Percentiles rank a stretch among this genome's conserved stretches.
These are phyloP conservation scores for Acrocephalus arundinaceus DNA, from an alignment of 2,113 vertebrate species.

Conservation along the genomic window DNA sequence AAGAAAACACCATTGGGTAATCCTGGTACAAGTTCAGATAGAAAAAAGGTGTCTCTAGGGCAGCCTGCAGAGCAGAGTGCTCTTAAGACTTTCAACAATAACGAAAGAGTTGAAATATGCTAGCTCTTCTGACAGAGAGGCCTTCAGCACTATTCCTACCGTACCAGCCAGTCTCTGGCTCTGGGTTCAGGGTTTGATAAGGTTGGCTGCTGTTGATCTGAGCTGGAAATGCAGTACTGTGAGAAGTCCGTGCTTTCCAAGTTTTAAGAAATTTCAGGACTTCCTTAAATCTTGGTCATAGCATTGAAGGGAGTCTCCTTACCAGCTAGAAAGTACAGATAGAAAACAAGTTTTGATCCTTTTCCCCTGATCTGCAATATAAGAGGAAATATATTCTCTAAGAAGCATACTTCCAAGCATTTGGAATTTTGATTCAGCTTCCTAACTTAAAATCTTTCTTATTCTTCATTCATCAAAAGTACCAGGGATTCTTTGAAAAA, in stretches of 20 bases:
- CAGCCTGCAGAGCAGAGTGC: background rate
- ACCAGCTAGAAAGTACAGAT: background rate
- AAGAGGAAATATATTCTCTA: background rate
- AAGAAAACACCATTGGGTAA: background rate
- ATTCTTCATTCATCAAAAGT: background rate
- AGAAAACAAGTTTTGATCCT: background rate
- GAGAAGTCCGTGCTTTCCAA: background rate
- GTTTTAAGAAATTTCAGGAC: background rate
- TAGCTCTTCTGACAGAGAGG: background rate
- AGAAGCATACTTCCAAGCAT: background rate
- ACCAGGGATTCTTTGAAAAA: background rate
- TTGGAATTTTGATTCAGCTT: background rate
- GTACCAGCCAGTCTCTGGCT: background rate
- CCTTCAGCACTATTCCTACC: background rate
- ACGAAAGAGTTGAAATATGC: background rate
- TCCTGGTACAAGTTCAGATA: background rate
- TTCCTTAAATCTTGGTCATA: background rate
- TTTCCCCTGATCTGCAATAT: background rate
- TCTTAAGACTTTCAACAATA: background rate
- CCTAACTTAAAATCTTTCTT: background rate
- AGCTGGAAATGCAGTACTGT: background rate
- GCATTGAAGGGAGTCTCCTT: background rate
- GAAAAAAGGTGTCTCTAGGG: background rate
- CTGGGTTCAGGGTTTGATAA: background rate
- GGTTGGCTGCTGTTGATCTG: background rate